Evolutionary conservation across 2,888 invertebrate genomes (phyloP), one percentile per base, ranked within the genome.

Genomic region (Saturnia japonica): DNA sequence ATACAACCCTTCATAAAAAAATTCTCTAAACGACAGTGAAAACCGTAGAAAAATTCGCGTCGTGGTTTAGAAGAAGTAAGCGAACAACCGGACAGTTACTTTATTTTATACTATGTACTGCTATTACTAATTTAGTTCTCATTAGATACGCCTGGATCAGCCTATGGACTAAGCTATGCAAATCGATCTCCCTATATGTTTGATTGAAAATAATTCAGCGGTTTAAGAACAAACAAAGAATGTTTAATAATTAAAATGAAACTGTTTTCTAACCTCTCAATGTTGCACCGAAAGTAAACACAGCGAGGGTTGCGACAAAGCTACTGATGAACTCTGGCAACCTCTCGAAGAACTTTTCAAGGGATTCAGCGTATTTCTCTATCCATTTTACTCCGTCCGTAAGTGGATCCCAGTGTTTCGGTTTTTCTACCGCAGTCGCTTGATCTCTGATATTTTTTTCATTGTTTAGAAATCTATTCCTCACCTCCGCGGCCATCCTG

Each of bases 221-320:
- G n/a, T 22, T 19, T 9, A 22, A 54, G 54, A 22, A 54, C 22
- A 8, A 54, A 11, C 11, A 54, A 8, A n/a, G 19, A n/a, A 11
- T 54, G 16, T 8, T 4, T 14, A 47, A 16, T 34, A 16, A 8
- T 22, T 25, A 67, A 22, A 22, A 14, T 9, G 14, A 67, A 19
- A 34, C 16, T 34, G 34, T 34, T 1, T 34, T 11, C 16, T 76
- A 83, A 96, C 96, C 96, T 91, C 95, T 94, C 57, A 96, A 88
- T 0, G 95, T 95, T 14, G 96, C 91, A 68, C 96, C 96, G 64
- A 96, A 90, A 19, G 95, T 89, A 80, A 96, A 96, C 34, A 96
- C 90, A 0, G 95, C 95, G 0, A 95, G 78, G 0, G 95, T 95
- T 0, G 95, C 95, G 19, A 96, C 88, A 69, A 95, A 85, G 4